Conservation (phyloP, 2,888 invertebrate species). For the Agrotis puta region DNA sequence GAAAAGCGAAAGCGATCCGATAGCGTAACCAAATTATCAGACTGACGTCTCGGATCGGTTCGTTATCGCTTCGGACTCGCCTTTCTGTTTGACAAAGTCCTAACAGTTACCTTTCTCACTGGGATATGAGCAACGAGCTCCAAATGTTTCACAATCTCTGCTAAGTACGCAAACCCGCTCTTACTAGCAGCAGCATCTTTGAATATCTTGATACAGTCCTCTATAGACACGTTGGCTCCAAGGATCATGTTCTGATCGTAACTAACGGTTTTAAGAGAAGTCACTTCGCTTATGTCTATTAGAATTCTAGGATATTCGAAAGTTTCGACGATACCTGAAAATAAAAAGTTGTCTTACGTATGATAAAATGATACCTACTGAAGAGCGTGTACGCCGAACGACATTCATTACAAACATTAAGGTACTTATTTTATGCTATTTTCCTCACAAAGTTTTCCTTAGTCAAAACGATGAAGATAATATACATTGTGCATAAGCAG, state of each 20-base stretch:
- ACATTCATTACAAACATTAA: too few species aligned
- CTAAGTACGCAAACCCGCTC: constrained; percentile 89
- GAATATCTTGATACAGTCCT: constrained; percentile 89
- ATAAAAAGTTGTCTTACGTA: neutral
- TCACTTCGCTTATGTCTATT: constrained; percentile 81
- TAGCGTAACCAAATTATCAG: too few species aligned
- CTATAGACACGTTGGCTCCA: constrained; percentile 91
- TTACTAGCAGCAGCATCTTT: constrained; percentile 75
- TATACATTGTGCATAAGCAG: too few species aligned
- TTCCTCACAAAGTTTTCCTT: too few species aligned
- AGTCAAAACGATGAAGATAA: too few species aligned
- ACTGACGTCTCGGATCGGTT: too few species aligned
- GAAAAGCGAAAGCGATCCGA: too few species aligned
- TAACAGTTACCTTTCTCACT: constrained; percentile 92
- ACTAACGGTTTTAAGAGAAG: constrained; percentile 75
- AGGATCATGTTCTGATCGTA: constrained; percentile 85
- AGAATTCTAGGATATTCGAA: constrained; percentile 77
- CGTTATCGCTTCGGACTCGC: too few species aligned
- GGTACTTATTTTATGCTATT: too few species aligned
- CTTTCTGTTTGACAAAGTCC: too few species aligned
- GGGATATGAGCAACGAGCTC: constrained; percentile 92
- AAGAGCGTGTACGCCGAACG: too few species aligned
- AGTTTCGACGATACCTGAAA: constrained; percentile 85
- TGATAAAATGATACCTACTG: too few species aligned
- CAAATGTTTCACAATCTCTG: constrained; percentile 90